A percentile compares a stretch with the other conserved stretches of the same genome.
These are phyloP conservation scores for Pholis gunnellus DNA, from an alignment of 2,113 vertebrate species.

Conservation along the genomic window DNA sequence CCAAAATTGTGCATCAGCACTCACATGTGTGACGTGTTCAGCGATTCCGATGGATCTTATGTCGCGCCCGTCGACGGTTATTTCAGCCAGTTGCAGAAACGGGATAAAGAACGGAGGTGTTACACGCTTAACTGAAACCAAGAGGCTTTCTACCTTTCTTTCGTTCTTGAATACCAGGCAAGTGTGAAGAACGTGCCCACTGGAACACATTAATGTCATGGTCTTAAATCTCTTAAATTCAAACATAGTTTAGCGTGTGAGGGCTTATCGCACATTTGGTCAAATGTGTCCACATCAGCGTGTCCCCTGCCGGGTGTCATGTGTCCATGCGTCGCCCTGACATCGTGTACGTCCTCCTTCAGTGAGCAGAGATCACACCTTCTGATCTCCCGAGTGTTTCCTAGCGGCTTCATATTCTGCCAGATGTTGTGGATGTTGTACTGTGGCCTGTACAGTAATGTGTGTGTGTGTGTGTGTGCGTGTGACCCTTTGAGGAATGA, in stretches of 20 bases:
- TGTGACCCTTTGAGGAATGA: constrained; percentile 2
- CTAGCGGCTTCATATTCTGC: constrained; percentile 10
- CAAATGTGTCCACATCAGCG: neutral
- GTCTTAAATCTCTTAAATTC: neutral
- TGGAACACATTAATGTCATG: neutral
- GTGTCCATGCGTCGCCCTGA: neutral
- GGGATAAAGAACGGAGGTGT: neutral
- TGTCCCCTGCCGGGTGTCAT: neutral
- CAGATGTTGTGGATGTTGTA: constrained; percentile 14
- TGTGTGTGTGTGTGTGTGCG: constrained; percentile 35
- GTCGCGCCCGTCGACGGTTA: no score
- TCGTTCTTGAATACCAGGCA: neutral
- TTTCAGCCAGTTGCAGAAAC: neutral
- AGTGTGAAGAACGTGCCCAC: neutral
- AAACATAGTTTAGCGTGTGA: neutral
- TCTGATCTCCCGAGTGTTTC: constrained; percentile 2
- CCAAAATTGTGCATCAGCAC: no score
- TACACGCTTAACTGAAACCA: neutral
- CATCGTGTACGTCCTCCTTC: constrained; percentile 16
- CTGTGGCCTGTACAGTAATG: constrained; percentile 20
- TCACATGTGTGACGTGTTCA: neutral
- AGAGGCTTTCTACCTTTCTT: neutral
- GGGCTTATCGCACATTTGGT: neutral
- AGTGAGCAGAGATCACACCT: neutral
- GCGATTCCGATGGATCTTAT: neutral